These are phyloP conservation scores for Listronotus oregonensis DNA, from an alignment of 1,140 invertebrate genomes.

Conservation along the genomic window DNA sequence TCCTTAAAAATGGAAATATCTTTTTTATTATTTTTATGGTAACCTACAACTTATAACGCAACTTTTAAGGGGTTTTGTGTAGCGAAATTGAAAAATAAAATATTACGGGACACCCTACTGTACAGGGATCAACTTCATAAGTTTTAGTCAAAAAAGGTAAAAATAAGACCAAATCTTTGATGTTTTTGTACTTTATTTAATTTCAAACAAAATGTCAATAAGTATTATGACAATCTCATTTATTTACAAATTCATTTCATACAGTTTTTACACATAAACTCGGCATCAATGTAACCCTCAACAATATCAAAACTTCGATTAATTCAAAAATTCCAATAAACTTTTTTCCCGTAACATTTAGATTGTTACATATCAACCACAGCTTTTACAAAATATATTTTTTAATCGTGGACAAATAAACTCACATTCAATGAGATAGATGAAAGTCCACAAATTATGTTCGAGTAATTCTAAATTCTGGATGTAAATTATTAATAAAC, in stretches of 20 bases:
- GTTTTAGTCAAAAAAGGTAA: too few species aligned
- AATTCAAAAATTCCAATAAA: background rate
- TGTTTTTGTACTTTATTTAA: slow-evolving; percentile 22
- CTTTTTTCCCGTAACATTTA: background rate
- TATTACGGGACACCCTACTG: too few species aligned
- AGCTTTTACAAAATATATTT: slow-evolving; percentile 15
- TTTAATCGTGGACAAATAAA: slow-evolving; percentile 12
- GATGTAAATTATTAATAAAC: background rate
- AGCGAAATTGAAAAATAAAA: too few species aligned
- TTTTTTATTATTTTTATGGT: too few species aligned
- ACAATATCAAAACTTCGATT: slow-evolving; percentile 2
- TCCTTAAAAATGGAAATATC: too few species aligned
- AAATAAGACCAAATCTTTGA: background rate
- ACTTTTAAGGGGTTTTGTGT: too few species aligned
- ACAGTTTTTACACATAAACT: slow-evolving; percentile 28
- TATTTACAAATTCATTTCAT: slow-evolving; percentile 35
- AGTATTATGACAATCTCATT: slow-evolving; percentile 35
- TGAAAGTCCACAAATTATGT: background rate
- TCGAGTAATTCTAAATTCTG: slow-evolving; percentile 2
- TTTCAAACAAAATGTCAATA: slow-evolving; percentile 34
- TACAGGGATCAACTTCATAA: too few species aligned
- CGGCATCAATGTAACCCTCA: slow-evolving; percentile 20
- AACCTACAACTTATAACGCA: too few species aligned
- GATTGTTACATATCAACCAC: slow-evolving; percentile 7
- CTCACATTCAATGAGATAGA: background rate